Base-by-base conservation (phyloP, 1,140 invertebrate species). In the Oryctes rhinoceros region DNA sequence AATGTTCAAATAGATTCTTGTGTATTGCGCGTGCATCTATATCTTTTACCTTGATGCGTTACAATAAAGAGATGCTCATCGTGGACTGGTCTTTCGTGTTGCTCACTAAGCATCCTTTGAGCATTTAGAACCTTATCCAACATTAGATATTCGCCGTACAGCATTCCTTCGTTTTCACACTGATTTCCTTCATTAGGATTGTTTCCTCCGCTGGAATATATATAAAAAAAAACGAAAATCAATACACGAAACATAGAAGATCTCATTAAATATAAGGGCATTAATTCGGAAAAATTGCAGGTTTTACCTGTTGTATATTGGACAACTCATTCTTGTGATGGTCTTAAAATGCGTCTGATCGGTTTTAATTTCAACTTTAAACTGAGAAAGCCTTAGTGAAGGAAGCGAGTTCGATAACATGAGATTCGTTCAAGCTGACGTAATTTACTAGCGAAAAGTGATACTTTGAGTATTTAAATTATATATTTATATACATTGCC, bases 21-120 rank as follows among this genome's bases (percentile, higher is more conserved):
- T 44, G 11, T 5, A 76, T 35, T 3, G 3, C 37, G 5, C 47
- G 9, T 24, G n/a, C n/a, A 47, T 5, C 44, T 39, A 76, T 15
- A 18, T 76, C 1, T 0, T 18, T 30, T 89, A 98, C 97, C 96
- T 95, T 99, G 98, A 91, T 99, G 98, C 37, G 96, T 99, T 10
- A 99, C 90, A 74, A 99, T 99, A 87, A 99, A 99, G 3, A 99
- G 90, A 89, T 99, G 98, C 86, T 99, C 98, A 88, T 99, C 98
- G 82, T 99, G 98, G 0, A 98, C 96, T 0, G 92, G 91, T 80
- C 91, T 90, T 59, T 92, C 90, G 15, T 92, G 90, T 84, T 94
- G 90, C 37, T 90, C 90, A 82, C 96, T 98, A 3, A 96, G 89
- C 89, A 98, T 91, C 74, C 92, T 90, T 88, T 99, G 98, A 9